Conservation (phyloP, 92 coral and sea anemone species). For the Ricordea florida region DNA sequence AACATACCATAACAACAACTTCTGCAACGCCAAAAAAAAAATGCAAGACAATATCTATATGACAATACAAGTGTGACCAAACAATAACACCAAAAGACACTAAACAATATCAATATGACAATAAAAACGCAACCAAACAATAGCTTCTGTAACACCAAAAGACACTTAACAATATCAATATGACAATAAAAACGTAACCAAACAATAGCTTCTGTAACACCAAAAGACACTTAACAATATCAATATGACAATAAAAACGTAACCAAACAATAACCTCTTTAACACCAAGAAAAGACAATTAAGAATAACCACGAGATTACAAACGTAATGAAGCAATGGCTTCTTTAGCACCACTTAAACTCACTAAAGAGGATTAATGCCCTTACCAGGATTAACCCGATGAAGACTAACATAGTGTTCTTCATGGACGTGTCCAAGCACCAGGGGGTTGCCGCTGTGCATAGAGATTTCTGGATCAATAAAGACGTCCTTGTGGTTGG, state of each 20-base stretch:
- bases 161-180: neutral
- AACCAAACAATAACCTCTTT: no score
- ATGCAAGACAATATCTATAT: no score
- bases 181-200: neutral
- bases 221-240: no score
- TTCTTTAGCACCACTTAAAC: no score
- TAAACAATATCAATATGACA: neutral
- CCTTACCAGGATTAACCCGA: neutral
- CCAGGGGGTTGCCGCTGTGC: neutral
- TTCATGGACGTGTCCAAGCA: conserved; percentile 30
- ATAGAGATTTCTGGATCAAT: neutral
- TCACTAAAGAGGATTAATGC: neutral
- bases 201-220: no score
- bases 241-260: neutral
- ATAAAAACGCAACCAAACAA: neutral
- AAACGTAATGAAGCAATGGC: no score
- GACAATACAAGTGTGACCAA: no score
- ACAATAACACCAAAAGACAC: neutral
- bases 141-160: neutral
- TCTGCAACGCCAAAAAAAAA: no score
- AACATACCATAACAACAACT: no score
- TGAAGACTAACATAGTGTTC: conserved; percentile 28
- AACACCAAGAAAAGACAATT: no score
- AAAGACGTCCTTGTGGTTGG: neutral
- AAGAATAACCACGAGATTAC: no score